Percentiles rank a stretch among this genome's conserved stretches.
These are phyloP conservation scores for Lasiommata megera DNA, from an alignment of 2,888 invertebrate genomes.

Conservation along the genomic window DNA sequence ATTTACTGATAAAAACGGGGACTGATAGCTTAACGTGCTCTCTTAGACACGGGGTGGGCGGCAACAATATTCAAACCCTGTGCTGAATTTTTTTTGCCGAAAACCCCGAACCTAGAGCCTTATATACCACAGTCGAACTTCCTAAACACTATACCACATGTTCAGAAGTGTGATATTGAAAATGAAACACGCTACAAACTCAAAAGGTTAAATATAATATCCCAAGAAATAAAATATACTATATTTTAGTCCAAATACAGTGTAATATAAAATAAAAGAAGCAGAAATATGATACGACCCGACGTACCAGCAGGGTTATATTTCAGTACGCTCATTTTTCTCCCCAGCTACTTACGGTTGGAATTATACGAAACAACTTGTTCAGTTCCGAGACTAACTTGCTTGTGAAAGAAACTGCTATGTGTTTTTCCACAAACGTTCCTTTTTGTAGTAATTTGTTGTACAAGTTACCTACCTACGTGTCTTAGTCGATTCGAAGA, in stretches of 20 bases:
- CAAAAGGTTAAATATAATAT: too few species aligned
- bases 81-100: too few species aligned
- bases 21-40: too few species aligned
- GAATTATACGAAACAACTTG: constrained; percentile 31
- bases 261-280: constrained; percentile 30
- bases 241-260: constrained; percentile 7
- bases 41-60: too few species aligned
- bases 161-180: too few species aligned
- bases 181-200: too few species aligned
- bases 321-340: constrained; percentile 42
- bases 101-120: too few species aligned
- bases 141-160: too few species aligned
- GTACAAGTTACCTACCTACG: background rate
- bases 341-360: constrained; percentile 28
- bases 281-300: constrained; percentile 41
- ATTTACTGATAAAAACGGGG: too few species aligned
- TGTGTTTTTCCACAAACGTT: constrained; percentile 16
- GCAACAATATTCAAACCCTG: too few species aligned
- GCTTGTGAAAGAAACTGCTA: constrained; percentile 18
- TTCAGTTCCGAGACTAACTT: constrained; percentile 26
- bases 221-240: too few species aligned
- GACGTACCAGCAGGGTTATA: constrained; percentile 37
- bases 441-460: constrained; percentile 11
- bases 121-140: too few species aligned
- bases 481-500: background rate